Evolutionary conservation across 2,797 vertebrate genomes (phyloP).

Genomic region (Fundulus diaphanus): DNA sequence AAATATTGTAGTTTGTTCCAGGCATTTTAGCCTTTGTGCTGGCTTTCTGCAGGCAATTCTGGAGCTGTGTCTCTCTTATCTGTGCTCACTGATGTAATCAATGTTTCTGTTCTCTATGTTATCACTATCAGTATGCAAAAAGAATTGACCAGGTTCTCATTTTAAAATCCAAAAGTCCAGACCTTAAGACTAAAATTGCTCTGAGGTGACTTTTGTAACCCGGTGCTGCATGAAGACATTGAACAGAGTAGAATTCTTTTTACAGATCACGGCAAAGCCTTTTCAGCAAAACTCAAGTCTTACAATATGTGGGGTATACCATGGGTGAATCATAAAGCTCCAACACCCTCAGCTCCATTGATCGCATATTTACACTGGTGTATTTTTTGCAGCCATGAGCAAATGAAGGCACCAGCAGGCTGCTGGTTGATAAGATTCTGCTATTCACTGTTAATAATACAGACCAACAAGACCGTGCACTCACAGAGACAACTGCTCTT

Average conservation of each 20-base stretch:
- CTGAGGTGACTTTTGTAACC: not conserved
- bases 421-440: not conserved
- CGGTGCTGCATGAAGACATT: too few relatives aligned
- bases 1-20: not conserved
- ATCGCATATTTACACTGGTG: not conserved
- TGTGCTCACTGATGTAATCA: not conserved
- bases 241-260: not conserved
- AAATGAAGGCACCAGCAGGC: not conserved
- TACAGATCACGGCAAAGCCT: not conserved
- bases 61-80: too few relatives aligned
- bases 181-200: not conserved
- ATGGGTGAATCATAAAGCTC: not conserved
- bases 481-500: not conserved
- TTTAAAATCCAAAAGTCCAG: not conserved
- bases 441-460: not conserved
- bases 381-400: not conserved
- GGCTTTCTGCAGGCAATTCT: not conserved
- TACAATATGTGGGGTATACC: not conserved
- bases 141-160: not conserved
- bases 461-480: not conserved
- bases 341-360: not conserved
- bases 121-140: too few relatives aligned
- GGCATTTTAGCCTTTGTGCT: not conserved
- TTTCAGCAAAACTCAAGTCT: not conserved
- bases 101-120: not conserved